Conservation (phyloP, 2,888 invertebrate genomes). For the Muschampia plurimacula region DNA sequence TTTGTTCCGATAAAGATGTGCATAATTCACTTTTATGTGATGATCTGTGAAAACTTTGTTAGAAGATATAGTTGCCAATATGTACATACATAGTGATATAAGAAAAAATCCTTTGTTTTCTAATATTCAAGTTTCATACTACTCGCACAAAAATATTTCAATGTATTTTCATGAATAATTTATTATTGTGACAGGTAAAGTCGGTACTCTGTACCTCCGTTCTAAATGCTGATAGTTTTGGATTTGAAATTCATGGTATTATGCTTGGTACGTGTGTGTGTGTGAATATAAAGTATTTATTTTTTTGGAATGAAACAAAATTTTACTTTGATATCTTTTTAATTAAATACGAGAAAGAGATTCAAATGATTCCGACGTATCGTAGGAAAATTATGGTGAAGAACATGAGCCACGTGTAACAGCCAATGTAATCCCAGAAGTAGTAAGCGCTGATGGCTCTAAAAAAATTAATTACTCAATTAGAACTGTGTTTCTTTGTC, state of each 20-base stretch:
- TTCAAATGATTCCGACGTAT: slow-evolving; percentile 1
- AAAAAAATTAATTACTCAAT: background rate
- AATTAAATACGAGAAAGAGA: background rate
- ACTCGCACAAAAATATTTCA: no score
- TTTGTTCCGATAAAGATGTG: no score
- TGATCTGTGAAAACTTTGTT: no score
- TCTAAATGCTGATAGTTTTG: background rate
- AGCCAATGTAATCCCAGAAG: slow-evolving; percentile 18
- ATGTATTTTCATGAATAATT: background rate
- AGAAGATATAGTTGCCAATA: no score
- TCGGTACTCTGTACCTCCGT: background rate
- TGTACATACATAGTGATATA: no score
- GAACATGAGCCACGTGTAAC: slow-evolving; percentile 9
- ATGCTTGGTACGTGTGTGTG: no score
- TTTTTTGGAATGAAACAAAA: background rate
- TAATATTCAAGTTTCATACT: no score
- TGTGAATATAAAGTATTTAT: no score
- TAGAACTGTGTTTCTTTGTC: no score
- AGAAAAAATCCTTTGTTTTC: no score
- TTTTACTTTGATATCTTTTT: background rate
- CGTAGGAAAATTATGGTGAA: slow-evolving; percentile 2
- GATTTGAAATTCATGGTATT: background rate
- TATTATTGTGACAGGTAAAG: background rate
- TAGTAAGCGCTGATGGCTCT: slow-evolving; percentile 16
- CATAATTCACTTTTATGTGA: no score